phyloP scores from a whole-genome alignment of 2,113 vertebrate genomes.

The Lontra canadensis region DNA sequence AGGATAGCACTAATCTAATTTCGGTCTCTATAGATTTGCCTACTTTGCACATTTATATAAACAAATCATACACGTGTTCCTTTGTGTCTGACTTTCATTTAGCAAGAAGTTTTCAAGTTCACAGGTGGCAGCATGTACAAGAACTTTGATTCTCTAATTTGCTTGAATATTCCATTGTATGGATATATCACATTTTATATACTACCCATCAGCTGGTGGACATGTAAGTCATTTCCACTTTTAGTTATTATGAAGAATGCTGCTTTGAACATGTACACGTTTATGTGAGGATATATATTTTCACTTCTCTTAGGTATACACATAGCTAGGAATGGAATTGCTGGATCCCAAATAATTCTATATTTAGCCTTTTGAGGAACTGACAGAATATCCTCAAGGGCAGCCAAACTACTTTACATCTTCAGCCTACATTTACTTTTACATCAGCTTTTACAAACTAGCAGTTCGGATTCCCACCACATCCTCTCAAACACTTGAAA shows the following conservation, averaged over 20 bases:
- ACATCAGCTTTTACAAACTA: background rate
- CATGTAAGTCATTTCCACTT: background rate
- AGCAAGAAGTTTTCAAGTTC: background rate
- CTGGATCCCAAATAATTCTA: background rate
- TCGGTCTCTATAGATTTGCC: background rate
- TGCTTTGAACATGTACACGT: background rate
- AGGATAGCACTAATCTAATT: background rate
- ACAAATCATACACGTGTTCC: background rate
- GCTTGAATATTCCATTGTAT: background rate
- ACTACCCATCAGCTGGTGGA: background rate
- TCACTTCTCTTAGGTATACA: background rate
- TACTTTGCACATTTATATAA: background rate
- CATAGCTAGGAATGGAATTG: background rate
- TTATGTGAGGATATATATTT: background rate
- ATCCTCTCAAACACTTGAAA: background rate
- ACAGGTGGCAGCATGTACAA: background rate
- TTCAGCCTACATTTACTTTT: background rate
- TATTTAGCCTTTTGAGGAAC: background rate
- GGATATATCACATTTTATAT: background rate
- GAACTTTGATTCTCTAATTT: background rate
- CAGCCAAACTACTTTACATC: background rate
- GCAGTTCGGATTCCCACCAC: background rate
- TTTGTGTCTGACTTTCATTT: background rate
- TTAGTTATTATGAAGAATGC: background rate
- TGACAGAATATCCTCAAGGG: background rate